A percentile compares a stretch with the other conserved stretches of the same genome.
phyloP scores from a whole-genome alignment of 2,113 vertebrate species.

The Chloebia gouldiae region DNA sequence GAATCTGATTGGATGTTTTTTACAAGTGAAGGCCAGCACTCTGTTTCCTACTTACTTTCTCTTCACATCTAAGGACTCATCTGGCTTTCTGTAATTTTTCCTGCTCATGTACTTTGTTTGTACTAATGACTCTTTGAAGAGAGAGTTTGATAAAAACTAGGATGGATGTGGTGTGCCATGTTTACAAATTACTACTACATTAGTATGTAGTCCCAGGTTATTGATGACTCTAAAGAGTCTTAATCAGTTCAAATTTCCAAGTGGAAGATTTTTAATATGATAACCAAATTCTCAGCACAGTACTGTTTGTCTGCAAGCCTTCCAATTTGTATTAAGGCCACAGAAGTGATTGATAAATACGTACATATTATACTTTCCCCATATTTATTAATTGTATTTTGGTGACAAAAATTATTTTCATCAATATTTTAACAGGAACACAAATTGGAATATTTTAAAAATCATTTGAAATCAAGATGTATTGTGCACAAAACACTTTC shows the following conservation, averaged over 20 bases:
- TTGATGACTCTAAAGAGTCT: background rate
- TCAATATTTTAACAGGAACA: background rate
- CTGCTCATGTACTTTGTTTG: background rate
- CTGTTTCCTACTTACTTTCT: background rate
- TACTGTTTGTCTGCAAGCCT: background rate
- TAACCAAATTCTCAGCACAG: background rate
- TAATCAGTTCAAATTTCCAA: background rate
- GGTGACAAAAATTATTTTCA: background rate
- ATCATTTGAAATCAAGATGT: background rate
- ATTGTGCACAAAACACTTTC: background rate
- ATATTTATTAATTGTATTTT: background rate
- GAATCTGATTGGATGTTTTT: background rate
- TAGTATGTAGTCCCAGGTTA: background rate
- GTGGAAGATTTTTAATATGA: background rate
- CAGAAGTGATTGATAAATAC: background rate
- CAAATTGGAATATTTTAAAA: background rate
- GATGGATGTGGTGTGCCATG: background rate
- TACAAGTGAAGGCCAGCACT: background rate
- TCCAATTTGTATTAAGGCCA: background rate
- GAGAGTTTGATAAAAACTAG: background rate
- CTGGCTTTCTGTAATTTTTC: background rate
- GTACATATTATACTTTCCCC: background rate
- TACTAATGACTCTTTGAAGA: background rate
- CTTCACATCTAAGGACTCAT: accelerated
- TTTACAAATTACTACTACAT: background rate